Percentiles rank a stretch among this genome's conserved stretches.
phyloP scores from a whole-genome alignment of 2,113 vertebrate genomes.

The Gymnorhina tibicen region DNA sequence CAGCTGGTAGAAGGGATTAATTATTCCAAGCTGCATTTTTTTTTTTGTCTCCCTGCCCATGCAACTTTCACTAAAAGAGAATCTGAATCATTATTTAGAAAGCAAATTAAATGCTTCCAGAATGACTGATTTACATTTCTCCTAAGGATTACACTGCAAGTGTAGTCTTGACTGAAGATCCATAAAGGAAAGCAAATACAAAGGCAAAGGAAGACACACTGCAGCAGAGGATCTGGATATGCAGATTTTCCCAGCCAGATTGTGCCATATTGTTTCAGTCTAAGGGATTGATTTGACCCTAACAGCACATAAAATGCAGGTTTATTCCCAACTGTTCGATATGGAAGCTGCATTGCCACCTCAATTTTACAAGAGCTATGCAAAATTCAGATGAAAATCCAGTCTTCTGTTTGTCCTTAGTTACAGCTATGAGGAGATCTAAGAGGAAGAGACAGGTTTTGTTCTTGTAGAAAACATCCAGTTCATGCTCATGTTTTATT shows the following conservation, averaged over 20 bases:
- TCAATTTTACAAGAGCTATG: not conserved
- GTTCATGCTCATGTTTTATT: not conserved
- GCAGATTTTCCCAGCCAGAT: not conserved
- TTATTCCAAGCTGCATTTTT: constrained; percentile 69
- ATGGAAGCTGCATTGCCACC: not conserved
- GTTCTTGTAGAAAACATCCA: not conserved
- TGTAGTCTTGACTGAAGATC: not conserved
- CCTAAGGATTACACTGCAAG: constrained; percentile 44
- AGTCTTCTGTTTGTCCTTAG: not conserved
- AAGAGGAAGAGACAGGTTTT: not conserved
- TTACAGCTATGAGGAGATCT: not conserved
- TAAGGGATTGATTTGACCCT: not conserved
- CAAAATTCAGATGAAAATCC: not conserved
- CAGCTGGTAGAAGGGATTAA: constrained; percentile 66
- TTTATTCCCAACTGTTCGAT: not conserved
- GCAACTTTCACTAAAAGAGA: constrained; percentile 25
- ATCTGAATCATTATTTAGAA: constrained; percentile 70
- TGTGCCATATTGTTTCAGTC: not conserved
- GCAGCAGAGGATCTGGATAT: not conserved
- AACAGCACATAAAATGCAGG: not conserved
- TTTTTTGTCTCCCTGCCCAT: not conserved
- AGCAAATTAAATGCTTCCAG: constrained; percentile 71
- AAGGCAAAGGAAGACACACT: not conserved
- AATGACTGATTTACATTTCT: constrained; percentile 74
- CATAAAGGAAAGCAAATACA: not conserved